phyloP scores from a whole-genome alignment of 1,140 invertebrate species.

The Adoxophyes honmai region DNA sequence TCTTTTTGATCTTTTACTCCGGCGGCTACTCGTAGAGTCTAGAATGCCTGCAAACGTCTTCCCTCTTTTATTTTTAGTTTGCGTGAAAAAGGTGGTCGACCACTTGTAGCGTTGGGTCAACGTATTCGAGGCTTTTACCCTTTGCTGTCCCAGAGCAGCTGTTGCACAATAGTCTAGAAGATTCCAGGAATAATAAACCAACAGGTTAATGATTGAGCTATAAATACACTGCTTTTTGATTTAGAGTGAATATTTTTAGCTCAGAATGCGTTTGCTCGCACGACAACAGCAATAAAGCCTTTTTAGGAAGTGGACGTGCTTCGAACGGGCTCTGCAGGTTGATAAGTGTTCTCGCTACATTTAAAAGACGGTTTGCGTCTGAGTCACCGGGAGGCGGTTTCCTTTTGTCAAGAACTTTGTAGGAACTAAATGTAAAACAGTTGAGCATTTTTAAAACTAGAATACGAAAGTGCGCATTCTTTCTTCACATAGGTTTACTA shows the following conservation, averaged over 20 bases:
- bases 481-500: no score
- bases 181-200: slow-evolving; percentile 51
- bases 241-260: no score
- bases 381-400: no score
- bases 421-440: no score
- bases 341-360: no score
- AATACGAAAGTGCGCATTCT: no score
- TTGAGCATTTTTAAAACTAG: no score
- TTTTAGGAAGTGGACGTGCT: no score
- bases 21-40: slow-evolving; percentile 38
- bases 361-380: no score
- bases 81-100: slow-evolving; percentile 60
- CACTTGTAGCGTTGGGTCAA: slow-evolving; percentile 55
- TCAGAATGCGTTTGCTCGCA: no score
- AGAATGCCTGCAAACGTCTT: slow-evolving; percentile 58
- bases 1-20: slow-evolving; percentile 47
- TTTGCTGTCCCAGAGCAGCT: slow-evolving; percentile 42
- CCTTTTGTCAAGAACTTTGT: neutral
- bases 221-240: slow-evolving; percentile 17
- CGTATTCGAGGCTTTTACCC: slow-evolving; percentile 61
- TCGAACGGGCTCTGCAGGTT: no score
- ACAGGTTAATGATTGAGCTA: slow-evolving; percentile 48
- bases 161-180: slow-evolving; percentile 69
- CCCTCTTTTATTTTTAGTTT: slow-evolving; percentile 70
- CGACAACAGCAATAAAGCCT: no score